Evolutionary conservation across 2,797 vertebrate species (phyloP), one percentile per base, ranked within the genome.

Genomic region (Masticophis lateralis): DNA sequence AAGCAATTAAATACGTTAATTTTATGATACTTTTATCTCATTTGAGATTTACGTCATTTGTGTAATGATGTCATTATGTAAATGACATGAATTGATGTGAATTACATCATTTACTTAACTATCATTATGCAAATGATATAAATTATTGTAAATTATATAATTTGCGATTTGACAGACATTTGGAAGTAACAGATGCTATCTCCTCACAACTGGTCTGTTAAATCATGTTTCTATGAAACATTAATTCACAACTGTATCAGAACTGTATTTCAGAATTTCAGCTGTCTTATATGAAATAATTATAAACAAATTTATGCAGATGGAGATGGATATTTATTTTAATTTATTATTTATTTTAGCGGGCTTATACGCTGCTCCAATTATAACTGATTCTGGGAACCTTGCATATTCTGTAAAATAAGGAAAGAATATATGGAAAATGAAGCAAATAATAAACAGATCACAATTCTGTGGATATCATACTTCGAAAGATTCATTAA

Each of bases 221-320:
- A 47, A 79, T 43, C 37, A 79, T 47, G 74, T 79, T 79, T 37
- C 18, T 51, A 91, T 86, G 57, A 61, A 86, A 63, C 9, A 87
- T 63, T 27, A 86, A 28, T 60, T 91, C n/a, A n/a, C n/a, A n/a
- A n/a, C n/a, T 87, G 60, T 37, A 61, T 69, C 27, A 22, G 86
- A 56, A 27, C 20, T 25, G 8, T 74, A 89, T 83, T 74, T 69
- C 56, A 53, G 18, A 66, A 37, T 53, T 61, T 22, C 55, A 61
- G 60, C 18, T 27, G 25, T 57, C 69, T 55, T n/a, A 86, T 8
- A 43, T 37, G 86, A 60, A 66, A 66, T 79, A 92, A 60, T 27
- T 60, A 83, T 83, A n/a, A 12, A 89, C 22, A 89, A 22, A 92
- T 83, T 61, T 89, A 89, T 89, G 88, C 61, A 86, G 56, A 89